phyloP scores from a whole-genome alignment of 2,888 invertebrate genomes.

The Dynastes hyllus region DNA sequence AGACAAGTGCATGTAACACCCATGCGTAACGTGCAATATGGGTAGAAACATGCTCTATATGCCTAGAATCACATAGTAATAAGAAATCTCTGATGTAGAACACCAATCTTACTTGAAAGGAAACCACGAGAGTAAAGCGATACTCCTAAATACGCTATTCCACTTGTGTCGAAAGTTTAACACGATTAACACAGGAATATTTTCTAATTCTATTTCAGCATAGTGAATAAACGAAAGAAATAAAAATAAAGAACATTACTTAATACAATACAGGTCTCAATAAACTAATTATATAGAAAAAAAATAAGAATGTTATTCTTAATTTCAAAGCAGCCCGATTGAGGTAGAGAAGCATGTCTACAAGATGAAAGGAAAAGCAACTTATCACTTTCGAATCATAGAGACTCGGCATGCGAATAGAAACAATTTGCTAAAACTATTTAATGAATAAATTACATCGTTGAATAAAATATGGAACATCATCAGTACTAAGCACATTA shows the following conservation, averaged over 20 bases:
- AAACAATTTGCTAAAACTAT: neutral
- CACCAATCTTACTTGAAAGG: slow-evolving; percentile 18
- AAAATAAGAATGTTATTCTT: neutral
- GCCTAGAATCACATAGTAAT: neutral
- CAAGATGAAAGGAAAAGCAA: slow-evolving; percentile 37
- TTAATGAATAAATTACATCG: neutral
- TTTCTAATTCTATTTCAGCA: neutral
- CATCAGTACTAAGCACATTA: neutral
- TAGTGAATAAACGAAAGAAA: neutral
- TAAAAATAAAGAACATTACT: neutral
- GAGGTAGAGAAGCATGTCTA: neutral
- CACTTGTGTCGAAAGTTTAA: slow-evolving; percentile 21
- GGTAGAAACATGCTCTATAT: neutral
- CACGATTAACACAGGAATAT: neutral
- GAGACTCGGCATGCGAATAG: slow-evolving; percentile 15
- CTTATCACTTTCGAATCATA: slow-evolving; percentile 36
- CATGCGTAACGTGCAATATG: slow-evolving; percentile 11
- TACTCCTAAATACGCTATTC: slow-evolving; percentile 6
- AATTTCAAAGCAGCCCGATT: neutral
- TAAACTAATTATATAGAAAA: neutral
- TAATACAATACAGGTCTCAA: neutral
- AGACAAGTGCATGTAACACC: no score
- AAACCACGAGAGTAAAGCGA: slow-evolving; percentile 23
- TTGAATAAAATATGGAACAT: slow-evolving; percentile 1
- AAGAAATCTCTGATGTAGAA: slow-evolving; percentile 28